Percentiles rank a stretch among this genome's conserved stretches.
phyloP scores from a whole-genome alignment of 2,113 vertebrate species.

The Sylvilagus bachmani region DNA sequence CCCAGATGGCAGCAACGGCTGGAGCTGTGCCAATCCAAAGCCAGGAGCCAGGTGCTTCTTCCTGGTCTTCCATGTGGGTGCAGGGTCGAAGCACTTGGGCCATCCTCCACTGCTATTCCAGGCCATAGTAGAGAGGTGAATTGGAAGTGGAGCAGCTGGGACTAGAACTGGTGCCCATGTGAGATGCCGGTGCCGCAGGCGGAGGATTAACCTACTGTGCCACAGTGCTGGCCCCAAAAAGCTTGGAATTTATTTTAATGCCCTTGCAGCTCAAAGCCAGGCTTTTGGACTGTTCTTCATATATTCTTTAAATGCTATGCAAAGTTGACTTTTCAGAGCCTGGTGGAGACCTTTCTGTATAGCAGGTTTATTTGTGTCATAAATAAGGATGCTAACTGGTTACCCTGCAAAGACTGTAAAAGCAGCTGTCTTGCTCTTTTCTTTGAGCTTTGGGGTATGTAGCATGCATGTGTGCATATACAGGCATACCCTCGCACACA shows the following conservation, averaged over 20 bases:
- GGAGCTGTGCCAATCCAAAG: too few species aligned
- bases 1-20: too few species aligned
- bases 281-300: background rate
- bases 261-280: background rate
- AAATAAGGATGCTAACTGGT: background rate
- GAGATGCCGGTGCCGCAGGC: too few species aligned
- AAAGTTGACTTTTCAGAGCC: conserved; percentile 34
- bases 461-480: background rate
- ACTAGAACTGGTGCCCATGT: too few species aligned
- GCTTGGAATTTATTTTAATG: conserved; percentile 20
- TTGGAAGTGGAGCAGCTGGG: too few species aligned
- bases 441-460: background rate
- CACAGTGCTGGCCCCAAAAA: too few species aligned
- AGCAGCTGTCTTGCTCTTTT: background rate
- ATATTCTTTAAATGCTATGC: background rate
- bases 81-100: too few species aligned
- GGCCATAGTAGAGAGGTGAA: too few species aligned
- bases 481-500: background rate
- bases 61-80: too few species aligned
- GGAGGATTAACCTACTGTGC: too few species aligned
- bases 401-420: background rate
- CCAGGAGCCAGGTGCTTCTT: too few species aligned
- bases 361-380: background rate
- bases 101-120: too few species aligned
- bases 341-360: background rate